A percentile compares a stretch with the other conserved stretches of the same genome.
Evolutionary conservation across 2,888 invertebrate species (phyloP).

Genomic region (Drosophila anceps): DNA sequence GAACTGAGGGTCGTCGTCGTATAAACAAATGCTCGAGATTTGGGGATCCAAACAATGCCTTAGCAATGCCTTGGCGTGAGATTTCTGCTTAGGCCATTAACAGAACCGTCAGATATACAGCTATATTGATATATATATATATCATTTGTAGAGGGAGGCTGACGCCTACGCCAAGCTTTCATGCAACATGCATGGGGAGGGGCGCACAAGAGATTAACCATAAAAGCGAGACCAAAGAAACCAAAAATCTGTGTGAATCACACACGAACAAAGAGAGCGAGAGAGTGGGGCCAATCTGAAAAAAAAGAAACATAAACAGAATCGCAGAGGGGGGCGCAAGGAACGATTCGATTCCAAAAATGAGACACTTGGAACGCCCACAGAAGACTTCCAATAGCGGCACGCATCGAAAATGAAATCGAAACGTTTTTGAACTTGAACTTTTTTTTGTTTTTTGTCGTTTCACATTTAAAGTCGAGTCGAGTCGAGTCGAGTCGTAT

Average conservation of each 20-base stretch:
- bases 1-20: conserved; percentile 48
- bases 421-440: conserved; percentile 72
- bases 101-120: conserved; percentile 30
- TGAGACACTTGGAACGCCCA: conserved; percentile 53
- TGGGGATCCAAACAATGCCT: conserved; percentile 32
- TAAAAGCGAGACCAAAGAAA: conserved; percentile 33
- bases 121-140: conserved; percentile 13
- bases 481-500: no score
- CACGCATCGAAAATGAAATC: conserved; percentile 42
- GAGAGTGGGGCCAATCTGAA: neutral
- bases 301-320: no score
- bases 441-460: conserved; percentile 37
- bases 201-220: conserved; percentile 1
- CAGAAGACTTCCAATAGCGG: conserved; percentile 25
- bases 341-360: conserved; percentile 31
- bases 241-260: conserved; percentile 29
- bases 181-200: conserved; percentile 41
- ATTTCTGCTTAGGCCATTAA: conserved; percentile 51
- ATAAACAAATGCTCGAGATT: conserved; percentile 45
- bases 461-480: neutral
- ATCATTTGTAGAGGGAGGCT: conserved; percentile 11
- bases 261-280: neutral
- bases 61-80: conserved; percentile 37
- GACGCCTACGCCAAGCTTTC: conserved; percentile 70
- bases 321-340: conserved; percentile 11